These are phyloP conservation scores for Frankliniella fusca DNA, from an alignment of 2,888 invertebrate species.

Conservation along the genomic window DNA sequence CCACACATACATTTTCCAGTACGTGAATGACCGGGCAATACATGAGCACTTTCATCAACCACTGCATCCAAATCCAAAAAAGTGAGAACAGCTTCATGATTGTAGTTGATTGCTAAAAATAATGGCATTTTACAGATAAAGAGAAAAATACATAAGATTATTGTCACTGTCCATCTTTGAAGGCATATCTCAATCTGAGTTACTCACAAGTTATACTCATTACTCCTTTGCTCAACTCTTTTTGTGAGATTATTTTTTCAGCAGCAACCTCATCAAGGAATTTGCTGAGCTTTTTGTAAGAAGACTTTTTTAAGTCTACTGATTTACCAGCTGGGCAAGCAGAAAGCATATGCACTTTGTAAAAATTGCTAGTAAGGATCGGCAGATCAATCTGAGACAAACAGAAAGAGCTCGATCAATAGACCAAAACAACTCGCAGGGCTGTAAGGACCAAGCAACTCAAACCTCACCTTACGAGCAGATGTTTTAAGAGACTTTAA, in stretches of 20 bases:
- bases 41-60: constrained; percentile 23
- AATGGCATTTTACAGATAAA: not conserved
- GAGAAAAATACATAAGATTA: not conserved
- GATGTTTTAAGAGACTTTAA: constrained; percentile 72
- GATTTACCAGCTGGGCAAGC: constrained; percentile 64
- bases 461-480: constrained; percentile 50
- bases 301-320: constrained; percentile 83
- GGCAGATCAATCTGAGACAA: constrained; percentile 60
- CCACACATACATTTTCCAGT: constrained; percentile 40
- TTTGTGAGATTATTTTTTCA: constrained; percentile 47
- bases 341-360: constrained; percentile 63
- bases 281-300: constrained; percentile 80
- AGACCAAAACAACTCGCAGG: not conserved
- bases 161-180: not conserved
- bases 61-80: constrained; percentile 44
- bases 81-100: constrained; percentile 54
- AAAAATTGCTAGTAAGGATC: constrained; percentile 75
- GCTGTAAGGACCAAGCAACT: not conserved
- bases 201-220: constrained; percentile 30
- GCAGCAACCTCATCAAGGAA: constrained; percentile 75
- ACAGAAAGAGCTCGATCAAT: not conserved
- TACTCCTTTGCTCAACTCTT: constrained; percentile 34
- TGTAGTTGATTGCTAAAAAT: constrained; percentile 61
- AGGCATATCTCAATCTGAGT: not conserved
- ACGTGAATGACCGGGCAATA: constrained; percentile 3